A percentile compares a stretch with the other conserved stretches of the same genome.
These are phyloP conservation scores for Drosophila niveifrons DNA, from an alignment of 2,888 invertebrate species.

Conservation along the genomic window DNA sequence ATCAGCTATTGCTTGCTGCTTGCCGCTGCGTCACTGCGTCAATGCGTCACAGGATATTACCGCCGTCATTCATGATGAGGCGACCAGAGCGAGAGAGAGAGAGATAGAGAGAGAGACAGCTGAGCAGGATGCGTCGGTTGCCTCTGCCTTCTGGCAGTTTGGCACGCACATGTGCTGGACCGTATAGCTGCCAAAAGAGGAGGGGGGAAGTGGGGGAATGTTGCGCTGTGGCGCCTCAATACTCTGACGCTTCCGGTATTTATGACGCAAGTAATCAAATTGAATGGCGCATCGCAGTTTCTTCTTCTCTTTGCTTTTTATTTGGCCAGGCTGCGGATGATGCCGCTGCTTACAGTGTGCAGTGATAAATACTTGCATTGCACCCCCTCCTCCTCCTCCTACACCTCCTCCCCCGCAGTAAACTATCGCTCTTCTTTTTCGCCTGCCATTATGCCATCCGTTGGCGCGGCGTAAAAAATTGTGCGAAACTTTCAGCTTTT, in stretches of 20 bases:
- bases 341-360: slow-evolving; percentile 31
- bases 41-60: slow-evolving; percentile 80
- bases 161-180: slow-evolving; percentile 66
- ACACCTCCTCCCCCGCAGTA: neutral
- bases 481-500: slow-evolving; percentile 81
- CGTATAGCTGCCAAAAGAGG: neutral
- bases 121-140: slow-evolving; percentile 25
- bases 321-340: slow-evolving; percentile 59
- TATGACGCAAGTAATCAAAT: slow-evolving; percentile 82
- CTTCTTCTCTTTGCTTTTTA: slow-evolving; percentile 59
- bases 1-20: slow-evolving; percentile 35
- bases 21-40: slow-evolving; percentile 71
- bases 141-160: neutral
- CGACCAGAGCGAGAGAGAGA: neutral
- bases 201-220: neutral
- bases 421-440: slow-evolving; percentile 14
- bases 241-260: slow-evolving; percentile 80
- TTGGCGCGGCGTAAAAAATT: slow-evolving; percentile 70
- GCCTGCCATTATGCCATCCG: slow-evolving; percentile 25
- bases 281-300: slow-evolving; percentile 79
- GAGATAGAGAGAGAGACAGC: neutral
- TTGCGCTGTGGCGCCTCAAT: slow-evolving; percentile 68
- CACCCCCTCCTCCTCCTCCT: neutral
- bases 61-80: slow-evolving; percentile 75
- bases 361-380: slow-evolving; percentile 73